Evolutionary conservation across 1,140 invertebrate genomes (phyloP).

Genomic region (Rhagoletis zephyria): DNA sequence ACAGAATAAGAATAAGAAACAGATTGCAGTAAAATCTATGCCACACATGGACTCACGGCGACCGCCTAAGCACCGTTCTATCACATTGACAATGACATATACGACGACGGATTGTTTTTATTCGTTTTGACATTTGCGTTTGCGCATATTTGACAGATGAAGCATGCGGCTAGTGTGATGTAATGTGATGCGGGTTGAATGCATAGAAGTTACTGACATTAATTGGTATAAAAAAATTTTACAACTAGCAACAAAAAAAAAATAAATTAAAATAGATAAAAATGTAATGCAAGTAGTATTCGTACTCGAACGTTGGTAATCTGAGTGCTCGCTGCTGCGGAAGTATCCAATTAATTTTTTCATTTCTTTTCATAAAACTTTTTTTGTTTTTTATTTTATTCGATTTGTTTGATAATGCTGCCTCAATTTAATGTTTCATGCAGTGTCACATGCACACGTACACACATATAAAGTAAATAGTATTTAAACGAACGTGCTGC

Average conservation of each 20-base stretch:
- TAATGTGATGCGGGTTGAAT: background rate
- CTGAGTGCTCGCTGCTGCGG: background rate
- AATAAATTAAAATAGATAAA: no score
- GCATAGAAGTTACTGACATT: background rate
- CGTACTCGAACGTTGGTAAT: no score
- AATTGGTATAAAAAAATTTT: background rate
- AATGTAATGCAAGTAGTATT: background rate
- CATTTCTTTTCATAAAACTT: background rate
- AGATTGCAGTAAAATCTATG: background rate
- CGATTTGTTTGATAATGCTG: background rate
- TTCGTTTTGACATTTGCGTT: constrained; percentile 17
- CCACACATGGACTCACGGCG: background rate
- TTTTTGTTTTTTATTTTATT: background rate
- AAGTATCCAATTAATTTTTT: constrained; percentile 38
- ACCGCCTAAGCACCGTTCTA: background rate
- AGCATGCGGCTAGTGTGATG: background rate
- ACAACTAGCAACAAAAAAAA: background rate
- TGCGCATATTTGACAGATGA: constrained; percentile 1
- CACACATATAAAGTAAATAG: background rate
- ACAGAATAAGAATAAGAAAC: background rate
- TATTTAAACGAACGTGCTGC: background rate
- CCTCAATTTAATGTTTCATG: background rate
- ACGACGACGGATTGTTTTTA: background rate
- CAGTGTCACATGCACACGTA: background rate
- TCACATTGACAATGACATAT: constrained; percentile 31